Percentiles rank a stretch among this genome's conserved stretches.
Evolutionary conservation across 2,888 invertebrate genomes (phyloP).

Genomic region (Lasius fuliginosus): DNA sequence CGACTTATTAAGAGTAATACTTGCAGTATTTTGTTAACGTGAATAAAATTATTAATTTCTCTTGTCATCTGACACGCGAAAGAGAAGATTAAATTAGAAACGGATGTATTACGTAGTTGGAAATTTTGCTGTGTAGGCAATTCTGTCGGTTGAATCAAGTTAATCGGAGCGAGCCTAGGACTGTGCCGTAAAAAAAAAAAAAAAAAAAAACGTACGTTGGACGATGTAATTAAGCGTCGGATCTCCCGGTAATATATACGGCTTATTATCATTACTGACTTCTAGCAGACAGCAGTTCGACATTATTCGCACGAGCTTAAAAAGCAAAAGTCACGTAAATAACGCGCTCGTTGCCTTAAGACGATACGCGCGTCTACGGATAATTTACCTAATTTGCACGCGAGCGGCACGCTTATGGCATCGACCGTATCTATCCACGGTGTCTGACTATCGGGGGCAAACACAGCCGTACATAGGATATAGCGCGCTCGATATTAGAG

Average conservation of each 20-base stretch:
- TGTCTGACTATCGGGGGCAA: constrained; percentile 34
- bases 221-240: background rate
- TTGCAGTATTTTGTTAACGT: background rate
- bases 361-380: background rate
- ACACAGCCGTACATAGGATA: constrained; percentile 33
- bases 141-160: background rate
- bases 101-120: background rate
- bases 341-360: background rate
- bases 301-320: background rate
- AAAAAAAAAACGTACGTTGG: background rate
- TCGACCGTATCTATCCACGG: background rate
- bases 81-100: background rate
- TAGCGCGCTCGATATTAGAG: constrained; percentile 41
- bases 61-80: background rate
- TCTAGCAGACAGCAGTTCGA: background rate
- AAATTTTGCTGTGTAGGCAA: background rate
- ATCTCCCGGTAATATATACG: background rate
- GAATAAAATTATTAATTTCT: background rate
- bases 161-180: background rate
- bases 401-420: constrained; percentile 42
- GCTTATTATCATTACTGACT: background rate
- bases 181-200: background rate
- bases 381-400: constrained; percentile 52
- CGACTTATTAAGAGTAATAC: background rate
- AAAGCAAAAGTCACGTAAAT: background rate